phyloP scores from a whole-genome alignment of 1,140 invertebrate genomes.

The Danaus plexippus region DNA sequence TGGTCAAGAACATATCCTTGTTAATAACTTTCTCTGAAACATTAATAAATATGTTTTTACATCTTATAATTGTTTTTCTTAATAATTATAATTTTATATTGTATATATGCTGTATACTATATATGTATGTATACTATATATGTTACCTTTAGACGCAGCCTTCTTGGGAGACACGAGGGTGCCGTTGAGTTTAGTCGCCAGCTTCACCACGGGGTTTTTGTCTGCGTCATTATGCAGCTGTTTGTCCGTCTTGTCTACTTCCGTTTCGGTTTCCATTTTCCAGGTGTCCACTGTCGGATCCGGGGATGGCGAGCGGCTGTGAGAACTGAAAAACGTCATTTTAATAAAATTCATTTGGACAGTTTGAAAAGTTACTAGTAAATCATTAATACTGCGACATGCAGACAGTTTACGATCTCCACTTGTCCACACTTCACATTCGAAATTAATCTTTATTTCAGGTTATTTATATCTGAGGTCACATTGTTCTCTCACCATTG shows the following conservation, averaged over 20 bases:
- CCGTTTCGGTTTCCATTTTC: conserved; percentile 52
- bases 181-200: conserved; percentile 44
- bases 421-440: too few relatives aligned
- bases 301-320: conserved; percentile 50
- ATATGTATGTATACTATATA: neutral
- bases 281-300: conserved; percentile 33
- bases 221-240: conserved; percentile 28
- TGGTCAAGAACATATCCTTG: conserved; percentile 46
- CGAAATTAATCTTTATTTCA: too few relatives aligned
- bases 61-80: too few relatives aligned
- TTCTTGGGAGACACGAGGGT: conserved; percentile 47
- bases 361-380: too few relatives aligned
- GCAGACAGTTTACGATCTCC: too few relatives aligned
- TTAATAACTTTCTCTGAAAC: conserved; percentile 39
- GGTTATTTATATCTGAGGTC: too few relatives aligned
- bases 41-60: conserved; percentile 8
- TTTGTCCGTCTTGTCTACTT: conserved; percentile 34
- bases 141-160: conserved; percentile 37
- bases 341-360: too few relatives aligned
- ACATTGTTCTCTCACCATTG: too few relatives aligned
- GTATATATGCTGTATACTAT: too few relatives aligned
- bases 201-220: conserved; percentile 29
- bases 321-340: conserved; percentile 29
- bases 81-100: too few relatives aligned
- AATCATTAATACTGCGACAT: too few relatives aligned